Conservation (phyloP, 2,888 invertebrate species). For the Ypsolopha scabrella region DNA sequence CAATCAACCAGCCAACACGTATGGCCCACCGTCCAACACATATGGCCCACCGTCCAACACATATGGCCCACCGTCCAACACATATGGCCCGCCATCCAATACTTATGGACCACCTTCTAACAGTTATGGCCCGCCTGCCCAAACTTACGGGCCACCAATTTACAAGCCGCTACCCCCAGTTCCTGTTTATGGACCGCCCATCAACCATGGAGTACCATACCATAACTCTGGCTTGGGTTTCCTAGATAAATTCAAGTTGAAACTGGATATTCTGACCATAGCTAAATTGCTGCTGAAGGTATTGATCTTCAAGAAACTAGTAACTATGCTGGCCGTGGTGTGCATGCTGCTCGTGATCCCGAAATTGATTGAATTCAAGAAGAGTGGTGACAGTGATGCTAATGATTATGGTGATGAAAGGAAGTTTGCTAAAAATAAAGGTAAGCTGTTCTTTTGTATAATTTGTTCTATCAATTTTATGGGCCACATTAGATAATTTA, state of each 20-base stretch:
- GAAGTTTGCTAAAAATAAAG: constrained; percentile 25
- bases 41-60: constrained; percentile 43
- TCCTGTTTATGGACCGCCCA: constrained; percentile 47
- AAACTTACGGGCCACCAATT: constrained; percentile 46
- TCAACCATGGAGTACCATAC: constrained; percentile 66
- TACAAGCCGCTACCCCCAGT: constrained; percentile 38
- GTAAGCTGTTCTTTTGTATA: constrained; percentile 25
- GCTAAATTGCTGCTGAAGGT: constrained; percentile 82
- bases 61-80: constrained; percentile 29
- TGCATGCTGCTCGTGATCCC: constrained; percentile 83
- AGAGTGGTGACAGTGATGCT: neutral
- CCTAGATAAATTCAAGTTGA: constrained; percentile 76
- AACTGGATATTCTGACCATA: constrained; percentile 77
- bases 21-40: constrained; percentile 28
- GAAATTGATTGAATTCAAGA: constrained; percentile 61
- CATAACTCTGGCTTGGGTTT: constrained; percentile 61
- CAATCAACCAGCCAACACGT: constrained; percentile 36
- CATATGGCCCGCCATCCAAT: constrained; percentile 42
- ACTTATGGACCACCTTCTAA: constrained; percentile 46
- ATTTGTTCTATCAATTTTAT: neutral
- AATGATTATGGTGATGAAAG: neutral
- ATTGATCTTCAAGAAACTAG: constrained; percentile 83
- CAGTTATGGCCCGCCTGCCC: constrained; percentile 54
- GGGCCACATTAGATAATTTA: no score
- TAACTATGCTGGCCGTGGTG: constrained; percentile 82